phyloP scores from a whole-genome alignment of 2,797 vertebrate species.

The Aselliscus stoliczkanus region DNA sequence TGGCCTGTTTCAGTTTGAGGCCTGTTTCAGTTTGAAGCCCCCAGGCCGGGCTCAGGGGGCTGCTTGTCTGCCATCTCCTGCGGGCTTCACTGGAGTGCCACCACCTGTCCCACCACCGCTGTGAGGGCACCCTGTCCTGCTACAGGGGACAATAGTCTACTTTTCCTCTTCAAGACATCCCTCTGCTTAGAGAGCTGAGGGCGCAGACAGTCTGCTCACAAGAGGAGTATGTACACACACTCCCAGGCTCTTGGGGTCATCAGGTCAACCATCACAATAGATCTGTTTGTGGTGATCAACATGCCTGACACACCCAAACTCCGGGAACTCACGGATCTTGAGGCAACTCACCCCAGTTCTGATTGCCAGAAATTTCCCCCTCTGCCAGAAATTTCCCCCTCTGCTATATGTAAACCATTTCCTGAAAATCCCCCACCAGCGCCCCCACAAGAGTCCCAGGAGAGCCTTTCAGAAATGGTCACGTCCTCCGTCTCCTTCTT shows the following conservation, averaged over 20 bases:
- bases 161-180: neutral
- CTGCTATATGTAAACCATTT: neutral
- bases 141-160: accelerated
- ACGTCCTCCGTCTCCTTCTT: neutral
- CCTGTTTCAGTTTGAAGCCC: accelerated
- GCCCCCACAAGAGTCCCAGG: neutral
- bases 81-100: neutral
- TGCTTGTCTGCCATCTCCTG: neutral
- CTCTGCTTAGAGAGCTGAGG: neutral
- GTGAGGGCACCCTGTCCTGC: neutral
- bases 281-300: neutral
- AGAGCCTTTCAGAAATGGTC: neutral
- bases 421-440: neutral
- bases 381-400: neutral
- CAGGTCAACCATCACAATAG: neutral
- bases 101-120: accelerated
- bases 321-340: neutral
- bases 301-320: neutral
- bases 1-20: no score
- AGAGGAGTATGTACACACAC: neutral
- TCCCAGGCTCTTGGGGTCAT: no score
- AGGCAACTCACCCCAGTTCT: neutral
- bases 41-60: neutral
- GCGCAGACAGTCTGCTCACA: neutral
- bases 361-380: neutral